Conservation (phyloP, 2,113 vertebrate species). For the Nettapus auritus region DNA sequence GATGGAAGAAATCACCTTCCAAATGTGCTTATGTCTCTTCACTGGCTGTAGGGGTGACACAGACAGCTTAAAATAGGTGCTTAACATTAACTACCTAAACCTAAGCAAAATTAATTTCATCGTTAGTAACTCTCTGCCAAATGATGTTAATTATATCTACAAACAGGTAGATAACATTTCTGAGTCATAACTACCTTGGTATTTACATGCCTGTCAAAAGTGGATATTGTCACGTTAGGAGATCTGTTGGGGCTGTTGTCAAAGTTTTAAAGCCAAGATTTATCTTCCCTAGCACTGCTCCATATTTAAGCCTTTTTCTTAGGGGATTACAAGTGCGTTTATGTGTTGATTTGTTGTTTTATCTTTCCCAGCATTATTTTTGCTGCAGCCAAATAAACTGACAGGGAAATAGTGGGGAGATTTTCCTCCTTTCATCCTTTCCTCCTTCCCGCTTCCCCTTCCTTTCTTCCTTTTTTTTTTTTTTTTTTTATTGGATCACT, state of each 20-base stretch:
- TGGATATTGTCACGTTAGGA: neutral
- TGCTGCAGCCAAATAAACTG: neutral
- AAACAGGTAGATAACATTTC: neutral
- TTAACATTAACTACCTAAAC: neutral
- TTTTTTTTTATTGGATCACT: neutral
- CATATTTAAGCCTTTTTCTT: neutral
- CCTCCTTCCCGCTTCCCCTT: no score
- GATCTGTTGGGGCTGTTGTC: neutral
- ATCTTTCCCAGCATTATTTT: neutral
- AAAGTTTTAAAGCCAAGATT: neutral
- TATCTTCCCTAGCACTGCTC: neutral
- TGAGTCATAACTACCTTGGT: neutral
- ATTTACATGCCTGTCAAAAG: neutral
- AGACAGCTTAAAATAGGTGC: neutral
- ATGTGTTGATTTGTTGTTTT: neutral
- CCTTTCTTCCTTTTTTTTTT: neutral
- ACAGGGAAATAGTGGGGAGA: no score
- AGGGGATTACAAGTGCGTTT: neutral
- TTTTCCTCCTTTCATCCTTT: neutral
- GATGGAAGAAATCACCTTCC: neutral
- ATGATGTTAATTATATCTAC: neutral
- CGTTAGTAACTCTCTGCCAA: neutral
- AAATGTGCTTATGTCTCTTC: neutral
- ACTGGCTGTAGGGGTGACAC: neutral
- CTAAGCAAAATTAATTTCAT: neutral